Evolutionary conservation across 1,140 invertebrate genomes (phyloP), one percentile per base, ranked within the genome.

Genomic region (Platyscapa corneri): DNA sequence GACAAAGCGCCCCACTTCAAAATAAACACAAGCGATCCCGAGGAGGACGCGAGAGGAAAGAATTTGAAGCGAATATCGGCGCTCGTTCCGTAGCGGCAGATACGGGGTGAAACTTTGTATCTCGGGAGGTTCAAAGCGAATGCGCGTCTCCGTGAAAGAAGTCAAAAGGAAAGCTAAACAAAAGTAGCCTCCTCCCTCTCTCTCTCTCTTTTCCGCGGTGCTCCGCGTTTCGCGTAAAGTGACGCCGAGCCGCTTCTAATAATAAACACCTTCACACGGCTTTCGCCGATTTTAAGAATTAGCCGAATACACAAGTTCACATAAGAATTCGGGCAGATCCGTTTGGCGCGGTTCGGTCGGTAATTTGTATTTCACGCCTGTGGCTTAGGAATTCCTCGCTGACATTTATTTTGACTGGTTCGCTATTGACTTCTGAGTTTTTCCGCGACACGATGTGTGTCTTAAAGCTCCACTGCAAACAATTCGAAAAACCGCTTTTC

Each of bases 201-300:
- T 39, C 18, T 72, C 34, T 27, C 34, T 27, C 23, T 72, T 3
- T 23, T 16, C 34, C 18, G 42, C 30, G 18, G 49, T 42, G 53
- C 42, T 81, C 53, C 27, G n/a, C 37, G 60, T 74, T 76, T 83
- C 64, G 32, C 10, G 82, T 32, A 23, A 74, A 64, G 56, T 65
- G 82, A 83, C 72, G 72, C 49, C 70, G 46, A 37, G 32, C 30
- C 27, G 75, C 27, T 82, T 72, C 81, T 82, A 82, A 82, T 82
- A 82, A 82, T 82, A 82, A 82, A 74, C 56, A 7, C 34, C 81
- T 30, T 56, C n/a, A 5, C 75, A 34, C 23, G 30, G 14, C n/a
- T 78, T 27, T 78, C 8, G n/a, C 30, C 75, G 46, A 53, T 8
- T 53, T 37, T 64, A 78, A 78, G 53, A 60, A 37, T 78, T 78